Base-by-base conservation (phyloP, 2,888 invertebrate genomes). In the Mythimna albipuncta region DNA sequence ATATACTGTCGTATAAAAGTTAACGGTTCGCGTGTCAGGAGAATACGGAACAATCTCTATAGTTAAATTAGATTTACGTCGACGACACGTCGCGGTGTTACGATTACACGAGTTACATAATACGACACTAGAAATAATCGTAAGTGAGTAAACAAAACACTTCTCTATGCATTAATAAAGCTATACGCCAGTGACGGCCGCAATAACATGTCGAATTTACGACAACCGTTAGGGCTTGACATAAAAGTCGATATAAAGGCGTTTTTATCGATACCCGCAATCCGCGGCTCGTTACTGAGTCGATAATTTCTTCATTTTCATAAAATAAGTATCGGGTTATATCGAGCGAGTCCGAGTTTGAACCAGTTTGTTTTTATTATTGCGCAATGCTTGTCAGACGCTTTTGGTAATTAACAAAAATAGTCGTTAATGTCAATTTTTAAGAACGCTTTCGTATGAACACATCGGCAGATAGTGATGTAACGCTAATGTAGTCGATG, bases 301-400 rank as follows among this genome's bases (percentile, higher is more conserved):
- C 85, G 89, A 91, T 94, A 92, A 94, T 94, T 93, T 94, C 95
- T 94, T 94, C 90, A 95, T 94, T 92, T 91, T 92, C 89, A 89
- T 90, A 90, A 85, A 82, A 80, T 73, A 79, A 84, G 81, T 85
- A 81, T 87, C 81, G 83, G 76, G 74, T 78, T 72, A 68, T 79
- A 74, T 68, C 64, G 64, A 83, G 72, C 87, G 85, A 85, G 82
- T 84, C 87, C 84, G 86, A 87, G 85, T 85, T 81, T 87, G 90
- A 84, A 89, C 90, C 89, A 90, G 89, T 91, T 91, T 89, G 81
- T 84, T 86, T 90, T 91, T 88, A 83, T 85, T 85, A 82, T 87
- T 85, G 82, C 87, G 84, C 87, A 87, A 90, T 90, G 81, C 78
- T 73, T 82, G 72, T 57, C 69, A 62, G 73, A 66, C 66, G 80